Evolutionary conservation across 2,113 vertebrate genomes (phyloP).

Genomic region (Clupea harengus): DNA sequence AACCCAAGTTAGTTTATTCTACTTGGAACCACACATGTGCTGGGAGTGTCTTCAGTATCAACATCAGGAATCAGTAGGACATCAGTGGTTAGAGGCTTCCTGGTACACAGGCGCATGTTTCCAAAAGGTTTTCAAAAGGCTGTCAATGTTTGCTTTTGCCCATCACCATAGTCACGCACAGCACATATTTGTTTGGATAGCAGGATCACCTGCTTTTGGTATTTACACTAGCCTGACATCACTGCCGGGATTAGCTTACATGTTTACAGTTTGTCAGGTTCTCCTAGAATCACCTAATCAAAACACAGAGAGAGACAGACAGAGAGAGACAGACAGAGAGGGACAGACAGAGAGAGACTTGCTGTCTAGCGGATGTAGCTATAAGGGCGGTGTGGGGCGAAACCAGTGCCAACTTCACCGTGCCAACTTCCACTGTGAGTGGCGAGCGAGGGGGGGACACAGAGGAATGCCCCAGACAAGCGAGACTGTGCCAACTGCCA

Average conservation of each 20-base stretch:
- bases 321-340: not conserved
- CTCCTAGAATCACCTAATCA: not conserved
- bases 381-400: not conserved
- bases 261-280: conserved; percentile 1
- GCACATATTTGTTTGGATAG: not conserved
- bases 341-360: not conserved
- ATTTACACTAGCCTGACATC: not conserved
- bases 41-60: not conserved
- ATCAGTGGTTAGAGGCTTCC: not conserved
- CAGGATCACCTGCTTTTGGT: not conserved
- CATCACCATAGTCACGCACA: not conserved
- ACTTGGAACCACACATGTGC: not conserved
- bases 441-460: not conserved
- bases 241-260: not conserved
- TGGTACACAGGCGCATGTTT: not conserved
- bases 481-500: not conserved
- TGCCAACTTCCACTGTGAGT: conserved; percentile 18
- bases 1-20: not conserved
- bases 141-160: not conserved
- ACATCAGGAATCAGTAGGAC: not conserved
- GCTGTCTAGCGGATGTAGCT: not conserved
- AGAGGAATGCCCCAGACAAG: conserved; percentile 13
- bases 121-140: not conserved
- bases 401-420: not conserved
- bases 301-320: not conserved